Base-by-base conservation (phyloP, 2,888 invertebrate genomes). In the Megamerina dolium region DNA sequence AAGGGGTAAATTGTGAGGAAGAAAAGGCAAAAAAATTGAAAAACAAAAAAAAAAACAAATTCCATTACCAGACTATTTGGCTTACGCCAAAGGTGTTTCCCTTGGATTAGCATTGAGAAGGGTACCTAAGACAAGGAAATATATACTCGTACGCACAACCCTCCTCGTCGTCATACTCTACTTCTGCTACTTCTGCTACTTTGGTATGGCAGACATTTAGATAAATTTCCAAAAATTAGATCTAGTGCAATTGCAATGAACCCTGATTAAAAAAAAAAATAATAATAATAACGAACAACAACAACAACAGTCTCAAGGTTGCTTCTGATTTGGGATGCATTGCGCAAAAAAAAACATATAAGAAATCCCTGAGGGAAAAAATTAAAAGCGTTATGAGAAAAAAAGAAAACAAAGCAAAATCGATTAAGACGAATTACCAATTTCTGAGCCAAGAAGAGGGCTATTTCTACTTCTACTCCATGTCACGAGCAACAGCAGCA, bases 181-280 rank as follows among this genome's bases (percentile, higher is more conserved):
- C n/a, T n/a, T n/a, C n/a, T n/a, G n/a, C n/a, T n/a, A n/a, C n/a
- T n/a, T n/a, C n/a, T n/a, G n/a, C n/a, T n/a, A n/a, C n/a, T n/a
- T n/a, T n/a, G n/a, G n/a, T n/a, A n/a, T n/a, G n/a, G n/a, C n/a
- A n/a, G n/a, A n/a, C n/a, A n/a, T n/a, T n/a, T n/a, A 50, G 57
- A 50, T 51, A 56, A 61, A 60, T 61, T 56, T n/a, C n/a, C n/a
- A n/a, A 59, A 63, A 60, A 61, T 63, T 61, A 61, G 61, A 61
- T 56, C 61, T 56, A 54, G 62, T 54, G 63, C 60, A 58, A 50
- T 37, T 17, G 26, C 20, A 20, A 29, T 14, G 16, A 35, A n/a
- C n/a, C n/a, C n/a, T n/a, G n/a, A n/a, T n/a, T n/a, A n/a, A n/a
- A n/a, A n/a, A n/a, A n/a, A n/a, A n/a, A n/a, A n/a, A n/a, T n/a